phyloP scores from a whole-genome alignment of 2,888 invertebrate species.

The Galerucella pusilla region DNA sequence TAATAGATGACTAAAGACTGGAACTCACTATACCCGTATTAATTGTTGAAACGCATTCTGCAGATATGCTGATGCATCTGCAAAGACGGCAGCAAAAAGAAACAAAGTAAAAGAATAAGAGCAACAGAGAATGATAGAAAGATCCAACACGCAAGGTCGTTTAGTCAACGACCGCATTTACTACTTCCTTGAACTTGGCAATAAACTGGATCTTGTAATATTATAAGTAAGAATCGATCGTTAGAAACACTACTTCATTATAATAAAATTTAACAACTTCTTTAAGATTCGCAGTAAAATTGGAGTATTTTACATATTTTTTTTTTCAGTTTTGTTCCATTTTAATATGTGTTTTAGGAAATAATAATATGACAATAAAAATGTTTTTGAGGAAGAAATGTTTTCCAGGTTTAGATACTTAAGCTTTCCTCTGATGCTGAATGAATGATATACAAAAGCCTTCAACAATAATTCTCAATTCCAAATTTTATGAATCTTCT shows the following conservation, averaged over 20 bases:
- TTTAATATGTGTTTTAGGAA: too few relatives aligned
- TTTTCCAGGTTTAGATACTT: too few relatives aligned
- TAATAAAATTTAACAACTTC: neutral
- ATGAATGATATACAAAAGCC: too few relatives aligned
- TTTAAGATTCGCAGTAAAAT: neutral
- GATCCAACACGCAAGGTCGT: constrained; percentile 58
- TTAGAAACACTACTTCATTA: neutral
- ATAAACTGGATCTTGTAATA: constrained; percentile 52
- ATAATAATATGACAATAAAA: too few relatives aligned
- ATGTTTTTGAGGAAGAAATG: too few relatives aligned
- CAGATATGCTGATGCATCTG: constrained; percentile 15
- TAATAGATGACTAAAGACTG: neutral
- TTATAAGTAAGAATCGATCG: neutral
- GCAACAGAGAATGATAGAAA: constrained; percentile 28
- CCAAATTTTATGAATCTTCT: too few relatives aligned
- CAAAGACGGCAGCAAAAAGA: constrained; percentile 18
- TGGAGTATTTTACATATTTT: neutral
- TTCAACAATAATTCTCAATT: too few relatives aligned
- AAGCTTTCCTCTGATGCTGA: too few relatives aligned
- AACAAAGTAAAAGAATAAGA: constrained; percentile 18
- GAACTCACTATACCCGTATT: constrained; percentile 9
- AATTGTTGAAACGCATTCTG: constrained; percentile 9
- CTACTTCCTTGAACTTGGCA: constrained; percentile 61
- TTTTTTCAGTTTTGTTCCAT: neutral
- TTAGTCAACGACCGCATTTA: constrained; percentile 61